Percentiles rank a stretch among this genome's conserved stretches.
These are phyloP conservation scores for Criorhina ranunculi DNA, from an alignment of 2,888 invertebrate species.

Conservation along the genomic window DNA sequence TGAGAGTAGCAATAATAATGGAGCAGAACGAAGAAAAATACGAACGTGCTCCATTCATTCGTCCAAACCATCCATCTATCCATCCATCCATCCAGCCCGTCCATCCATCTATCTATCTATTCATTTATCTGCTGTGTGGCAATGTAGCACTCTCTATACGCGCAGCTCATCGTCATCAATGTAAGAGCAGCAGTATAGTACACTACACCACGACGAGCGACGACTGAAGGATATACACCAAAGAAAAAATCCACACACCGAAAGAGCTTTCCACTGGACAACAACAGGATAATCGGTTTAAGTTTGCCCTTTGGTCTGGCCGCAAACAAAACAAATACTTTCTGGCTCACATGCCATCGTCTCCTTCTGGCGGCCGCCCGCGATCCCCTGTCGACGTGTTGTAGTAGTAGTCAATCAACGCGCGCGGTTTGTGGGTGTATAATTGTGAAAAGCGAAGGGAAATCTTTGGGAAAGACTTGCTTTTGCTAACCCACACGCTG, in stretches of 20 bases:
- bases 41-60: slow-evolving; percentile 66
- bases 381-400: slow-evolving; percentile 3
- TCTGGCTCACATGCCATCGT: slow-evolving; percentile 67
- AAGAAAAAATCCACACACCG: slow-evolving; percentile 39
- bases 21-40: slow-evolving; percentile 50
- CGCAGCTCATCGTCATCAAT: slow-evolving; percentile 77
- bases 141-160: slow-evolving; percentile 52
- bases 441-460: slow-evolving; percentile 67
- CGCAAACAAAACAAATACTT: slow-evolving; percentile 76
- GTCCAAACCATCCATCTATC: slow-evolving; percentile 56
- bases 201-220: slow-evolving; percentile 1
- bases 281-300: slow-evolving; percentile 76
- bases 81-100: slow-evolving; percentile 7
- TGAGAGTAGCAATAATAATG: slow-evolving; percentile 61
- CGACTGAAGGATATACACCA: slow-evolving; percentile 30
- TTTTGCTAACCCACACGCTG: not conserved
- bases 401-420: slow-evolving; percentile 72
- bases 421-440: slow-evolving; percentile 69
- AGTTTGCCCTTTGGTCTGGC: slow-evolving; percentile 76
- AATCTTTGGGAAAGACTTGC: slow-evolving; percentile 51
- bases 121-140: slow-evolving; percentile 57
- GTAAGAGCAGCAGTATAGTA: slow-evolving; percentile 67
- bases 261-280: slow-evolving; percentile 72
- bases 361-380: slow-evolving; percentile 12
- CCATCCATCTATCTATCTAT: slow-evolving; percentile 29